Evolutionary conservation across 1,140 invertebrate genomes (phyloP).

Genomic region (Macrotrachela quadricornifera): DNA sequence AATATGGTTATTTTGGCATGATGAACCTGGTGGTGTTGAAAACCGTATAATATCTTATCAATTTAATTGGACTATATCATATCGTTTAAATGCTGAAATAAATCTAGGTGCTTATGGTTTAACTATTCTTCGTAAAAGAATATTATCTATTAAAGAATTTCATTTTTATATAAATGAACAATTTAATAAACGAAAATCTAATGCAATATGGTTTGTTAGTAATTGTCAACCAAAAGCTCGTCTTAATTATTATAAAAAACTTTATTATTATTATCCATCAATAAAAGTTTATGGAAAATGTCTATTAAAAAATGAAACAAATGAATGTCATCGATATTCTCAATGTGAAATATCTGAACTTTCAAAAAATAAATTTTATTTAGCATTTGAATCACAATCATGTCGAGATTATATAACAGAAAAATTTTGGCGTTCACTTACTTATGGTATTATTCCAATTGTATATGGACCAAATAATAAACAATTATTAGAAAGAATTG

Average conservation of each 20-base stretch:
- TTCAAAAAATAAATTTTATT: conserved; percentile 3
- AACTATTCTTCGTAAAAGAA: no score
- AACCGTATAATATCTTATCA: not conserved
- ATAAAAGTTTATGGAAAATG: no score
- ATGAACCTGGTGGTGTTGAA: not conserved
- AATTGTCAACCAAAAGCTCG: no score
- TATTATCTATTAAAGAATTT: no score
- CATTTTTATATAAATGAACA: no score
- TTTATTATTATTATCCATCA: no score
- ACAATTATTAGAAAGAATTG: not conserved
- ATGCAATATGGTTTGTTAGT: no score
- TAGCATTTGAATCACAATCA: conserved; percentile 6
- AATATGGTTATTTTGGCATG: conserved; percentile 8
- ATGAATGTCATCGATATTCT: not conserved
- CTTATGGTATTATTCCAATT: not conserved
- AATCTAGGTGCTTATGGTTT: conserved; percentile 1
- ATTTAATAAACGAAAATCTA: no score
- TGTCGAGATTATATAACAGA: conserved; percentile 6
- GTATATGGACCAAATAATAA: conserved; percentile 1
- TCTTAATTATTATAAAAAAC: no score
- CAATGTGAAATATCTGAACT: not conserved
- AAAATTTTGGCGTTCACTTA: conserved; percentile 6
- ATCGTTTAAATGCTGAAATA: not conserved
- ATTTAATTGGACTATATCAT: conserved; percentile 9
- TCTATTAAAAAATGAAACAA: no score